Percentiles rank a stretch among this genome's conserved stretches.
Evolutionary conservation across 2,888 invertebrate species (phyloP).

Genomic region (Exephanes ischioxanthus): DNA sequence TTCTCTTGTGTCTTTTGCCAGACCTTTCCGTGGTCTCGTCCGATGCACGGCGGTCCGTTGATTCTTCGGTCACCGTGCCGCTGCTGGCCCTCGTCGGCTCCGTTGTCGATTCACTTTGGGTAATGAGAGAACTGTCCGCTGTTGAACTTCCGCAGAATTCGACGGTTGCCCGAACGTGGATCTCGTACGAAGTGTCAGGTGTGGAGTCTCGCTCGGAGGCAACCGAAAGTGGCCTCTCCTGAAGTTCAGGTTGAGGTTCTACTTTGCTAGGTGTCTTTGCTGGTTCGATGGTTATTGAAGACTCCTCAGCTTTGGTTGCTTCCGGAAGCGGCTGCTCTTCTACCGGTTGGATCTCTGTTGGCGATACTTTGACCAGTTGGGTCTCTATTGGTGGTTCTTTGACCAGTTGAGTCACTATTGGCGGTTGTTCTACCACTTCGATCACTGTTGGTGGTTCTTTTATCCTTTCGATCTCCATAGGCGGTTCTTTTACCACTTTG

Average conservation of each 20-base stretch:
- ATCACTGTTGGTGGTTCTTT: constrained; percentile 29
- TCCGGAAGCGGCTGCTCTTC: neutral
- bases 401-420: constrained; percentile 52
- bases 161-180: constrained; percentile 80
- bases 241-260: constrained; percentile 48
- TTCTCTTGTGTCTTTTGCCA: constrained; percentile 60
- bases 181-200: constrained; percentile 78
- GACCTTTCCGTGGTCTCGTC: constrained; percentile 56
- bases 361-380: constrained; percentile 60
- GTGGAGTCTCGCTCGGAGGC: constrained; percentile 74
- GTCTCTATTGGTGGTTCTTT: constrained; percentile 27
- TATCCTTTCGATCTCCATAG: constrained; percentile 16
- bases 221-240: constrained; percentile 28
- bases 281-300: neutral
- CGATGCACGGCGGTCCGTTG: constrained; percentile 3
- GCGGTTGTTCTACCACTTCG: constrained; percentile 60
- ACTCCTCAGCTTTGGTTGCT: neutral
- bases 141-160: constrained; percentile 78
- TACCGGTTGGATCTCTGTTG: constrained; percentile 45
- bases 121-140: constrained; percentile 69
- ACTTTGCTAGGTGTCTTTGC: constrained; percentile 1
- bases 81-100: constrained; percentile 69
- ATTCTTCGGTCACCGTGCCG: constrained; percentile 70
- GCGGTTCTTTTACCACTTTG: constrained; percentile 60
- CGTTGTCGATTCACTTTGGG: constrained; percentile 61